Conservation (phyloP, 2,797 vertebrate species). For the Ctenochaetus hawaiiensis region DNA sequence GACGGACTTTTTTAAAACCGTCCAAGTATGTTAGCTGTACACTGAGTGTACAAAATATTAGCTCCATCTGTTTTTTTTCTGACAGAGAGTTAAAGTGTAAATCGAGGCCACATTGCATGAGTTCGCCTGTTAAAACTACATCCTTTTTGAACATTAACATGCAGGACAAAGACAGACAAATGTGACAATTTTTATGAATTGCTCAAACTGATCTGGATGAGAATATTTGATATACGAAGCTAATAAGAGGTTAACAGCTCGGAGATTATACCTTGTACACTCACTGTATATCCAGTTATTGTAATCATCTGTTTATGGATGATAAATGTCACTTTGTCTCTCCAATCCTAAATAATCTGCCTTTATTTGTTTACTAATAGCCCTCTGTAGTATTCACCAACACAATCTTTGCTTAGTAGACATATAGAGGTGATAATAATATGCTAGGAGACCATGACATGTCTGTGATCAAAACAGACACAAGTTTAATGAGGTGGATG, state of each 20-base stretch:
- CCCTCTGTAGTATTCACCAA: slow-evolving; percentile 28
- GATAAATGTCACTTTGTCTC: slow-evolving; percentile 15
- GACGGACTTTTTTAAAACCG: not conserved
- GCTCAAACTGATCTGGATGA: not conserved
- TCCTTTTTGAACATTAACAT: not conserved
- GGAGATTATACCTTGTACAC: slow-evolving; percentile 47
- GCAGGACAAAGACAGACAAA: not conserved
- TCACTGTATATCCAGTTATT: slow-evolving; percentile 44
- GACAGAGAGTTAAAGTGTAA: slow-evolving; percentile 3
- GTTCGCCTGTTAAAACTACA: not conserved
- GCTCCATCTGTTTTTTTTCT: not conserved
- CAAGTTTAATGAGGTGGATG: not conserved
- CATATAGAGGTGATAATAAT: slow-evolving; percentile 29
- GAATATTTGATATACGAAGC: not conserved
- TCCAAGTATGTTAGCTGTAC: slow-evolving; percentile 36
- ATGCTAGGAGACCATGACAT: slow-evolving; percentile 1
- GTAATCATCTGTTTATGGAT: slow-evolving; percentile 30
- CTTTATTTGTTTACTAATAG: slow-evolving; percentile 39
- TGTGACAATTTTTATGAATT: not conserved
- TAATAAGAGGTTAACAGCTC: not conserved
- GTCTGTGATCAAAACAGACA: slow-evolving; percentile 22
- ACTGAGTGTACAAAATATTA: slow-evolving; percentile 61
- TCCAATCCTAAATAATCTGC: slow-evolving; percentile 34
- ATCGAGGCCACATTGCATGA: not conserved
- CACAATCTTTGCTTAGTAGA: slow-evolving; percentile 40